Conservation (phyloP, 2,888 invertebrate genomes). For the Stratiomys singularior region DNA sequence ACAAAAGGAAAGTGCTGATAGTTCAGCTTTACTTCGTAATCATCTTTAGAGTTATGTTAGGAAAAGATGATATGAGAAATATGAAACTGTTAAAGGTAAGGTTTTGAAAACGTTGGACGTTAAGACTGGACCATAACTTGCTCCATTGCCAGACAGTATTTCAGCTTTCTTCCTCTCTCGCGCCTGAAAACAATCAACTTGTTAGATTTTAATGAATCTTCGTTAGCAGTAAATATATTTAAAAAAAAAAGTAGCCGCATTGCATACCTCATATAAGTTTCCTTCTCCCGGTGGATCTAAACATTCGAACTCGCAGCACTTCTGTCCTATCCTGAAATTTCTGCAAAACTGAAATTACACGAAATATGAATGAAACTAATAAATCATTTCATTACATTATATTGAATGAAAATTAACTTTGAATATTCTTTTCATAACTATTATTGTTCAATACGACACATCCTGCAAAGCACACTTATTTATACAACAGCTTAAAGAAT, state of each 20-base stretch:
- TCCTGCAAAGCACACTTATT: no score
- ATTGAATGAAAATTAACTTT: no score
- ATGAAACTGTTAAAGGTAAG: background rate
- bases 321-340: constrained; percentile 82
- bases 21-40: no score
- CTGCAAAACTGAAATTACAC: constrained; percentile 77
- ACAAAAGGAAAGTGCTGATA: no score
- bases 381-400: no score
- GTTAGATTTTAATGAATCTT: background rate
- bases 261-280: constrained; percentile 67
- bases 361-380: background rate
- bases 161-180: constrained; percentile 71
- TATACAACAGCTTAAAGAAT: no score
- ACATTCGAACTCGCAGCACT: constrained; percentile 91
- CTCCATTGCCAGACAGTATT: constrained; percentile 71
- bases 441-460: no score
- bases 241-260: no score
- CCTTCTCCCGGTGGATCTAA: constrained; percentile 80
- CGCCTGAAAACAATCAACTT: constrained; percentile 60
- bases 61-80: background rate
- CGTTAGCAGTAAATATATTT: background rate
- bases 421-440: no score
- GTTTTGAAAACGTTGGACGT: constrained; percentile 56
- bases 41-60: constrained; percentile 26
- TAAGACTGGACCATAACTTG: constrained; percentile 61